phyloP scores from a whole-genome alignment of 2,888 invertebrate species.

The Euproctis similis region DNA sequence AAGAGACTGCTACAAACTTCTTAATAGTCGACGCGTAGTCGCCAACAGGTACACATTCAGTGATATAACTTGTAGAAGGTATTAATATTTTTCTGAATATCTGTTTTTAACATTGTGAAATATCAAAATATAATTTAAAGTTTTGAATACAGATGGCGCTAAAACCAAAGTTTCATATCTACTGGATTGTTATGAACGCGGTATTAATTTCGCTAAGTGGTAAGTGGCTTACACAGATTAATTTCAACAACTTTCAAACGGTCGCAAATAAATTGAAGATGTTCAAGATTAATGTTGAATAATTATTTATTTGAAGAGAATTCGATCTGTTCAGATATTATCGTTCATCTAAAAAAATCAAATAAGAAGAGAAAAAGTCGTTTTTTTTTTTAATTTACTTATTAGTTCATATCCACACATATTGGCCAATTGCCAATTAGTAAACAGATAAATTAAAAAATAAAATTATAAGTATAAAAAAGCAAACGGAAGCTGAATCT shows the following conservation, averaged over 20 bases:
- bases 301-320: too few relatives aligned
- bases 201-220: constrained; percentile 60
- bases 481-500: too few relatives aligned
- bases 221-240: constrained; percentile 45
- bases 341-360: too few relatives aligned
- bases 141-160: constrained; percentile 43
- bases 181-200: constrained; percentile 35
- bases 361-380: too few relatives aligned
- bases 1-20: constrained; percentile 15
- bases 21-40: constrained; percentile 31
- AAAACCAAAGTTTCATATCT: constrained; percentile 30
- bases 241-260: constrained; percentile 31
- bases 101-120: constrained; percentile 1
- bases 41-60: constrained; percentile 8
- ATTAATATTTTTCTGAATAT: background rate
- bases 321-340: too few relatives aligned
- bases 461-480: too few relatives aligned
- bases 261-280: constrained; percentile 29
- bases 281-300: constrained; percentile 36
- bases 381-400: too few relatives aligned
- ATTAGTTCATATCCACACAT: too few relatives aligned
- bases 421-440: too few relatives aligned
- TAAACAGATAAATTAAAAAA: too few relatives aligned
- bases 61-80: constrained; percentile 4
- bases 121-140: constrained; percentile 10